phyloP scores from a whole-genome alignment of 1,140 invertebrate species.

The Lutraria rhynchaena region DNA sequence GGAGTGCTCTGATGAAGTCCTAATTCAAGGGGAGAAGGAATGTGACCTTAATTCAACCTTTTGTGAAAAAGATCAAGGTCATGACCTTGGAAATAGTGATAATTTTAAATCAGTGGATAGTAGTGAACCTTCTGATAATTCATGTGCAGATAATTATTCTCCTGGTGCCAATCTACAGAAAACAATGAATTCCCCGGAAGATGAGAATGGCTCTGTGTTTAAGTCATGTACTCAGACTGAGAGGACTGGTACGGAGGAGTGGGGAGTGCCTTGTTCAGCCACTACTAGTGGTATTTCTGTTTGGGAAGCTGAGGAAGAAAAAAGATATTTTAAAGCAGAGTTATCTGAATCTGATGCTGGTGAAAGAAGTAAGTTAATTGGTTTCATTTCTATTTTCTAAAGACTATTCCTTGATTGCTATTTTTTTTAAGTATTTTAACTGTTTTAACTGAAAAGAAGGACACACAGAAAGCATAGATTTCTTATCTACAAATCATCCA shows the following conservation, averaged over 20 bases:
- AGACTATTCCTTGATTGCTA: no score
- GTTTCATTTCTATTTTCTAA: no score
- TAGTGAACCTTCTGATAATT: conserved; percentile 57
- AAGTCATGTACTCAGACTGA: background rate
- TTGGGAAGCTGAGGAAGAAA: conserved; percentile 49
- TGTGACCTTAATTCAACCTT: conserved; percentile 43
- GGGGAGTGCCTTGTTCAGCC: conserved; percentile 45
- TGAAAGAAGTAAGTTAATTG: conserved; percentile 67
- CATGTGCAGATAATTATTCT: conserved; percentile 55
- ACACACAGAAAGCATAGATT: no score
- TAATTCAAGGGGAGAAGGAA: conserved; percentile 4
- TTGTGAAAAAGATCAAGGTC: conserved; percentile 20
- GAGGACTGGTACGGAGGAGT: conserved; percentile 8
- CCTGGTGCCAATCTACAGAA: conserved; percentile 48
- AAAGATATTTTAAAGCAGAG: conserved; percentile 47
- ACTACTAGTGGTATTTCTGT: background rate
- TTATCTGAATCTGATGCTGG: conserved; percentile 20
- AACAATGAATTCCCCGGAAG: conserved; percentile 2
- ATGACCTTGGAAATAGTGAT: conserved; percentile 14
- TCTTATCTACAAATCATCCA: no score
- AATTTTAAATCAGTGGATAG: conserved; percentile 11
- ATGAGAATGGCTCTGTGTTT: background rate
- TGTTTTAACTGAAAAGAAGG: no score
- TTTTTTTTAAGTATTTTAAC: no score
- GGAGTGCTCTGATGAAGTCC: conserved; percentile 56